Evolutionary conservation across 2,113 vertebrate genomes (phyloP), one percentile per base, ranked within the genome.

Genomic region (Onychostruthus taczanowskii): DNA sequence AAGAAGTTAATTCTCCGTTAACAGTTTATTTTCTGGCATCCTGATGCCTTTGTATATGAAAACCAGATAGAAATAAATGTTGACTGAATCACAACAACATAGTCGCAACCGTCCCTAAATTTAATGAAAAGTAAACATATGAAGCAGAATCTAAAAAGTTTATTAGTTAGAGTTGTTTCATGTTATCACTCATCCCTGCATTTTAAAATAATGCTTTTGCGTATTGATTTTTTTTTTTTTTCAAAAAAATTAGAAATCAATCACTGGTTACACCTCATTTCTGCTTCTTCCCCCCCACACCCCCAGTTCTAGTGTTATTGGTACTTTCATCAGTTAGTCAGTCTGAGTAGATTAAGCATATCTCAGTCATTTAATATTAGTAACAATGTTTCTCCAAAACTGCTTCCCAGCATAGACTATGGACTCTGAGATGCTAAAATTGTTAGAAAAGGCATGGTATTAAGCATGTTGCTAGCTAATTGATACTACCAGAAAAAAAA

Each of bases 1-100:
- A 97, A 97, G 97, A 98, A 98, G 98, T 98, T 98, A 98, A 98
- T 98, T 98, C 98, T 98, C 97, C 89, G 97, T 98, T 98, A 98
- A 98, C 98, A 98, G 98, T 98, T 98, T 98, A 98, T 98, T 98
- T 98, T 96, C 97, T 98, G 98, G 98, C 98, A 98, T 84, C 96
- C 94, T 64, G 16, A 80, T 95, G 98, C 97, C 98, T 98, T 98
- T 98, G 98, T 98, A 97, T 97, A 97, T 95, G 98, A 98, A 98
- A 98, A 97, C 49, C 97, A 98, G 98, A 98, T 81, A 98, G 97
- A 97, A 96, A 97, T 97, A 97, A 97, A 98, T 97, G 97, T 97
- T 97, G 97, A 98, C 97, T 97, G 97, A 97, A 97, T 96, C 94
- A 92, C 95, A 98, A 95, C 94, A 91, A 92, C 95, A 64, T 7